Base-by-base conservation (phyloP, 1,140 invertebrate genomes). In the Propsilocerus akamusi region DNA sequence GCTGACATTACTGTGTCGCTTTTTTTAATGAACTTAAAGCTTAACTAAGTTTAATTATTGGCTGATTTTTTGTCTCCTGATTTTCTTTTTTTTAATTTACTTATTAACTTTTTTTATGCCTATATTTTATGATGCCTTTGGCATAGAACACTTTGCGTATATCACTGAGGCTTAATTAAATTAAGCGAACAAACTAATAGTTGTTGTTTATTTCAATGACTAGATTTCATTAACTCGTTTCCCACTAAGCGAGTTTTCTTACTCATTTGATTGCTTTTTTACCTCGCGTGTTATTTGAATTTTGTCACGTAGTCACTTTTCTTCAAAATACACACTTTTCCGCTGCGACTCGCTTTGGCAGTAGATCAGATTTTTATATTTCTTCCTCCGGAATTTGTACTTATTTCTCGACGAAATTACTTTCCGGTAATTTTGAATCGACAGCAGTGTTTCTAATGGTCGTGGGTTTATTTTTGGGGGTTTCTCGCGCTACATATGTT, bases 1-100 rank as follows among this genome's bases (percentile, higher is more conserved):
- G 82, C 82, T 52, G 84, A 86, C 85, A 87, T 87, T 41, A 50
- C 51, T 46, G 5, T 47, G n/a, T n/a, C n/a, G n/a, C n/a, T n/a
- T n/a, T n/a, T n/a, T n/a, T n/a, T n/a, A n/a, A n/a, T n/a, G n/a
- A n/a, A n/a, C n/a, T n/a, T n/a, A n/a, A n/a, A n/a, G n/a, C n/a
- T 37, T n/a, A 6, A 37, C 20, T 10, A n/a, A 37, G 20, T 37
- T 37, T 17, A 37, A 14, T 37, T 17, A 17, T 41, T 17, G 14
- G 10, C 17, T 8, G 14, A 41, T 20, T 41, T 17, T 17, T 17
- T 41, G 5, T 12, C 17, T 6, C 14, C 17, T 41, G 22, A 10
- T 5, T 20, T 41, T 22, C 20, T 37, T 20, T 41, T 20, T 4
- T 8, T 41, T 41, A n/a, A 30, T 30, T 30, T 30, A n/a, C n/a